A percentile compares a stretch with the other conserved stretches of the same genome.
Evolutionary conservation across 1,140 invertebrate species (phyloP).

Genomic region (Condylostylus longicornis): DNA sequence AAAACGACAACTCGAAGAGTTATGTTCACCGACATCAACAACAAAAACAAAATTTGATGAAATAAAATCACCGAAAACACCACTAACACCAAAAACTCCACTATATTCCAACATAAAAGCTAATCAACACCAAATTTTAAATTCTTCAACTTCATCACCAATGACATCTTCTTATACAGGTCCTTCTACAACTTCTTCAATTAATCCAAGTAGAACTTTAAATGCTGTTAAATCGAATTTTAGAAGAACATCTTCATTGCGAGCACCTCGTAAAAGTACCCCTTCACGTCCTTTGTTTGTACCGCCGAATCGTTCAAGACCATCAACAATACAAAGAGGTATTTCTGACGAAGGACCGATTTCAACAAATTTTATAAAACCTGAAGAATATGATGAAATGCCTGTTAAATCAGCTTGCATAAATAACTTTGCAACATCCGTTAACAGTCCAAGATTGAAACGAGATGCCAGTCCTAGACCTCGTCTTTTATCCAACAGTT

Average conservation of each 20-base stretch:
- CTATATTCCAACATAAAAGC: slow-evolving; percentile 6
- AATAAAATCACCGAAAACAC: slow-evolving; percentile 6
- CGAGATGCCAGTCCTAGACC: slow-evolving; percentile 21
- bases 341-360: slow-evolving; percentile 31
- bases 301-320: slow-evolving; percentile 17
- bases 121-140: slow-evolving; percentile 1
- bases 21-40: slow-evolving; percentile 34
- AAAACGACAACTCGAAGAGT: slow-evolving; percentile 51
- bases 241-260: slow-evolving; percentile 24
- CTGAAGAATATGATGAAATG: slow-evolving; percentile 31
- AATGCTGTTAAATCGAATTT: slow-evolving; percentile 18
- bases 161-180: slow-evolving; percentile 10
- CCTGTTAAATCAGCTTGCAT: slow-evolving; percentile 26
- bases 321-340: slow-evolving; percentile 28
- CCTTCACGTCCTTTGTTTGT: slow-evolving; percentile 21
- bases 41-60: slow-evolving; percentile 12
- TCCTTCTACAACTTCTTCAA: slow-evolving; percentile 9
- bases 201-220: slow-evolving; percentile 10
- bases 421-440: slow-evolving; percentile 18
- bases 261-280: slow-evolving; percentile 22
- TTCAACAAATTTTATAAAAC: slow-evolving; percentile 28
- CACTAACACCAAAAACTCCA: slow-evolving; percentile 12
- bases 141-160: neutral
- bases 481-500: slow-evolving; percentile 22
- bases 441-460: slow-evolving; percentile 21